Evolutionary conservation across 2,113 vertebrate genomes (phyloP), one percentile per base, ranked within the genome.

Genomic region (Chascanopsetta lugubris): DNA sequence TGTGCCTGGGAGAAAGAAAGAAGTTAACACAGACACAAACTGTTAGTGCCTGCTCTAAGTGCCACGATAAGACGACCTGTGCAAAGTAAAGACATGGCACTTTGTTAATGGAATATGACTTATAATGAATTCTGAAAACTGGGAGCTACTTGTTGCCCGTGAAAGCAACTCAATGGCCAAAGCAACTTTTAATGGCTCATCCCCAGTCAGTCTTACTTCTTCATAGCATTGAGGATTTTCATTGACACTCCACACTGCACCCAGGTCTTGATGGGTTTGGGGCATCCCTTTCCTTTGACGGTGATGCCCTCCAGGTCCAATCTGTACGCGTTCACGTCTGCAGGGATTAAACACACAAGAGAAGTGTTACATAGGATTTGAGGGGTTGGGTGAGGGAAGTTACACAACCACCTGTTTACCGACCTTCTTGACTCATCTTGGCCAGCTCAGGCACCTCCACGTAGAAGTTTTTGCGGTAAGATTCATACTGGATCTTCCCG

Each of bases 191-290:
- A 4, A 20, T 5, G n/a, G 27, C 38, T 36, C 11, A 36, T 8
- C 2, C 17, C 45, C 8, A 29, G 15, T 53, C 55, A 50, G 32
- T 80, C 96, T 95, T 88, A 99, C 97, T 94, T 98, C 88, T 98
- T 99, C 34, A 99, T 89, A 2, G 96, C 93, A 45, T 88, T 94
- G 83, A 99, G 88, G 80, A 99, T 99, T 91, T 99, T 99, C 97
- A 98, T 99, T 15, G 97, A 98, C 61, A 97, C 98, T 13, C 97
- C 97, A 87, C 97, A 99, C 82, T 99, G 97, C 40, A 99, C 97
- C 97, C 97, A 99, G 46, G 96, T 94, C 89, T 96, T 99, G 84
- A 99, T 97, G 61, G 97, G 97, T 81, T 99, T 99, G 17, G 97
- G 96, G 67, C 97, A 99, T 68, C 96, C 96, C 86, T 99, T 99